Conservation (phyloP, 1,140 invertebrate genomes). For the Brachionus paranguensis region DNA sequence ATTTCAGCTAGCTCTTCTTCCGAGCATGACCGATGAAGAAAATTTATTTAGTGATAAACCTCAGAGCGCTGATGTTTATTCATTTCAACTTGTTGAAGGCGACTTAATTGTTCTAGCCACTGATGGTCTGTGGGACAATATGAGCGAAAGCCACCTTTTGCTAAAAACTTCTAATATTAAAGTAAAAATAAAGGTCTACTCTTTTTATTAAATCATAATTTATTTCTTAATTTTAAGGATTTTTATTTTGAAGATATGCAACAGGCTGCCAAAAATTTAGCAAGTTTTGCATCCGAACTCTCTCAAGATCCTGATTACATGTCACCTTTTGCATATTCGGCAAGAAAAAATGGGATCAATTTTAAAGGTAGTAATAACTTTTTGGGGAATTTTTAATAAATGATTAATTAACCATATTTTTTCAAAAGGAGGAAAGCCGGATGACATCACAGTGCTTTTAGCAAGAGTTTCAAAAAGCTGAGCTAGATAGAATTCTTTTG, state of each 20-base stretch:
- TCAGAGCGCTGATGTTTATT: constrained; percentile 78
- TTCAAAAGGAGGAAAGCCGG: constrained; percentile 79
- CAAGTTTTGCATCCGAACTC: constrained; percentile 81
- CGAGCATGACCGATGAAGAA: constrained; percentile 68
- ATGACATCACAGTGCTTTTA: constrained; percentile 91
- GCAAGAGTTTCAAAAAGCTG: constrained; percentile 44
- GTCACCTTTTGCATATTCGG: constrained; percentile 88
- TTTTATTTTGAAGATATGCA: constrained; percentile 62
- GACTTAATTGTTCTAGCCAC: constrained; percentile 91
- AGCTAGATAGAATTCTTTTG: background rate
- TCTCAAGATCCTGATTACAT: constrained; percentile 87
- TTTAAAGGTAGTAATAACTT: constrained; percentile 65
- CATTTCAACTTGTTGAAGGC: constrained; percentile 83
- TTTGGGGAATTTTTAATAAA: background rate
- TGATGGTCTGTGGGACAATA: constrained; percentile 95
- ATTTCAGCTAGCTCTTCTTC: constrained; percentile 86
- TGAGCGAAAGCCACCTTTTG: constrained; percentile 79
- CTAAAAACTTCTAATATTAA: constrained; percentile 67
- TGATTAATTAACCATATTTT: constrained; percentile 51
- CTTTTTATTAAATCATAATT: background rate
- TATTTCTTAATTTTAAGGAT: constrained; percentile 46
- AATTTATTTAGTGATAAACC: constrained; percentile 58
- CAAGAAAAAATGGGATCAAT: constrained; percentile 82
- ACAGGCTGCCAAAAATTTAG: constrained; percentile 83
- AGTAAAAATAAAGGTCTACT: constrained; percentile 42